Evolutionary conservation across 2,888 invertebrate genomes (phyloP).

Genomic region (Palloptera scutellata): DNA sequence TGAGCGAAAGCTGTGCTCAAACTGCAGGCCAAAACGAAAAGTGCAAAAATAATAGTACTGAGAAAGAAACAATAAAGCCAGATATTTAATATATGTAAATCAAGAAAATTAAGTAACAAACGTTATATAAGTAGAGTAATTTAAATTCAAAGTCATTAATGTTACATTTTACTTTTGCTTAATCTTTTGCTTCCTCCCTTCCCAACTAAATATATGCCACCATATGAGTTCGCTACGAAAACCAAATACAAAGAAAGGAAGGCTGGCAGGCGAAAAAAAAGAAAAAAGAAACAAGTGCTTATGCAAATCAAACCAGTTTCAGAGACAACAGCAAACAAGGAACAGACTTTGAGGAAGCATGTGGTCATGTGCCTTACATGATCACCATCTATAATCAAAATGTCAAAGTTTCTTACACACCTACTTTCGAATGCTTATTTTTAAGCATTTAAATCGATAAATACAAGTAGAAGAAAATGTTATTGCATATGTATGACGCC

Average conservation of each 20-base stretch:
- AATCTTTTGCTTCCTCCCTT: too few relatives aligned
- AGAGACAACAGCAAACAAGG: background rate
- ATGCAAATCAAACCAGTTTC: conserved; percentile 30
- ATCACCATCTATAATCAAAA: background rate
- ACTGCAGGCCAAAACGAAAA: conserved; percentile 51
- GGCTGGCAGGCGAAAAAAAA: background rate
- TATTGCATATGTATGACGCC: too few relatives aligned
- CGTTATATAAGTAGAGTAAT: background rate
- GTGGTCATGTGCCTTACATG: background rate
- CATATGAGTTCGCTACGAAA: too few relatives aligned
- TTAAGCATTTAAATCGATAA: too few relatives aligned
- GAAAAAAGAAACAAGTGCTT: conserved; percentile 12
- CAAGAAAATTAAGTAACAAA: background rate
- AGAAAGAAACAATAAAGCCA: conserved; percentile 4
- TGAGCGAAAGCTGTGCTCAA: conserved; percentile 49
- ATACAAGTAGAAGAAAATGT: background rate
- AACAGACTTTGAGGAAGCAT: too few relatives aligned
- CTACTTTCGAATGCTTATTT: too few relatives aligned
- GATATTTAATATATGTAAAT: conserved; percentile 4
- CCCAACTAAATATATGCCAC: too few relatives aligned
- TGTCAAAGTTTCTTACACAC: background rate
- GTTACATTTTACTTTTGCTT: too few relatives aligned
- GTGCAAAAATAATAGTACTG: conserved; percentile 54
- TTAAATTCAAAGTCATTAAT: too few relatives aligned
- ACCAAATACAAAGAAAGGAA: too few relatives aligned